Percentiles rank a stretch among this genome's conserved stretches.
These are phyloP conservation scores for Danionella cerebrum DNA, from an alignment of 2,113 vertebrate species.

Conservation along the genomic window DNA sequence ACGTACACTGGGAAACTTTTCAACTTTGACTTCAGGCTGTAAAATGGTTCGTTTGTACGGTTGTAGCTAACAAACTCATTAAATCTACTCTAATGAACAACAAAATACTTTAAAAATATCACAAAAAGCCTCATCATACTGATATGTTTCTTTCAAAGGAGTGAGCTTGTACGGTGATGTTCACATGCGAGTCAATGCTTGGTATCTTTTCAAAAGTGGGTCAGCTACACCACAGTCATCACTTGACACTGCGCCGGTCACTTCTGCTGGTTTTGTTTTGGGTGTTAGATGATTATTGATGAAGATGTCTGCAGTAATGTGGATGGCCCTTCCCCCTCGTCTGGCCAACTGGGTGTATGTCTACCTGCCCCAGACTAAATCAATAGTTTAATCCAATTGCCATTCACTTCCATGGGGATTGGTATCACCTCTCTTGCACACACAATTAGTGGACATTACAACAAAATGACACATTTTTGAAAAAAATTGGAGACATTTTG, in stretches of 20 bases:
- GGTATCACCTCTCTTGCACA: conserved; percentile 11
- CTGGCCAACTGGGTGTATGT: conserved; percentile 48
- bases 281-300: conserved; percentile 35
- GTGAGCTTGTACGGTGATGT: not conserved
- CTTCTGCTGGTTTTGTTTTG: not conserved
- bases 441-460: not conserved
- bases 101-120: not conserved
- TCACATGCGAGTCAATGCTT: not conserved
- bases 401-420: conserved; percentile 47
- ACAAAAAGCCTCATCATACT: not conserved
- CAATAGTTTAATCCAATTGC: conserved; percentile 63
- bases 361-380: conserved; percentile 64
- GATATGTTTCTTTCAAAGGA: not conserved
- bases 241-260: not conserved
- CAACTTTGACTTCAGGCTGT: not conserved
- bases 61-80: not conserved
- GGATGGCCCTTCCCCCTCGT: conserved; percentile 41
- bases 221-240: not conserved
- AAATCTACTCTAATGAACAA: not conserved
- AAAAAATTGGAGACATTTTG: too few species aligned
- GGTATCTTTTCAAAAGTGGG: not conserved
- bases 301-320: conserved; percentile 42
- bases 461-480: not conserved
- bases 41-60: not conserved
- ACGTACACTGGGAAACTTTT: conserved; percentile 1